A percentile compares a stretch with the other conserved stretches of the same genome.
phyloP scores from a whole-genome alignment of 2,113 vertebrate genomes.

The Apistogramma diplotaenia region DNA sequence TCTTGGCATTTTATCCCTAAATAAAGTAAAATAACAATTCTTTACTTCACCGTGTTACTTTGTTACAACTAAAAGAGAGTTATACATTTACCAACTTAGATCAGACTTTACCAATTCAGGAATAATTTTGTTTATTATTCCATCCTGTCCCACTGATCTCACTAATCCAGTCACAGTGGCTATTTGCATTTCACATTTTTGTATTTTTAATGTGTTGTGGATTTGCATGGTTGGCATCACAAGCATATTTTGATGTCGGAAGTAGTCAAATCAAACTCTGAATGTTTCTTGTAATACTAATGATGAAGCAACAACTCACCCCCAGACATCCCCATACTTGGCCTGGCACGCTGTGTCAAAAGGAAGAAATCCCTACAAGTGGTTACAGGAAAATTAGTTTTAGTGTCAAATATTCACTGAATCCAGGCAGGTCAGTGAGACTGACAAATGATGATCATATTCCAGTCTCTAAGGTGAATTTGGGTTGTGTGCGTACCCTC shows the following conservation, averaged over 20 bases:
- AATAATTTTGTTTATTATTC: too few relatives aligned
- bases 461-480: not conserved
- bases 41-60: too few relatives aligned
- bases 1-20: too few relatives aligned
- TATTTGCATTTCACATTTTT: too few relatives aligned
- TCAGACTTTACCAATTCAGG: too few relatives aligned
- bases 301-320: constrained; percentile 65
- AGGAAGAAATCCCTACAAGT: constrained; percentile 63
- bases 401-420: not conserved
- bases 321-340: constrained; percentile 84
- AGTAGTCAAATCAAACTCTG: not conserved
- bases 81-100: too few relatives aligned
- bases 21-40: too few relatives aligned
- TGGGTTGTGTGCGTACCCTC: constrained; percentile 32
- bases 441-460: not conserved
- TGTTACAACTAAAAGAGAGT: too few relatives aligned
- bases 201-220: not conserved
- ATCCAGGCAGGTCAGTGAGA: not conserved
- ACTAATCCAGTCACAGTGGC: too few relatives aligned
- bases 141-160: too few relatives aligned
- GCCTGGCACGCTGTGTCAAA: constrained; percentile 77
- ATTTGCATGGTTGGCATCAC: not conserved
- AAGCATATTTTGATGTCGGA: not conserved
- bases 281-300: not conserved
- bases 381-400: not conserved